Base-by-base conservation (phyloP, 1,140 invertebrate genomes). In the Drosophila sulfurigaster region DNA sequence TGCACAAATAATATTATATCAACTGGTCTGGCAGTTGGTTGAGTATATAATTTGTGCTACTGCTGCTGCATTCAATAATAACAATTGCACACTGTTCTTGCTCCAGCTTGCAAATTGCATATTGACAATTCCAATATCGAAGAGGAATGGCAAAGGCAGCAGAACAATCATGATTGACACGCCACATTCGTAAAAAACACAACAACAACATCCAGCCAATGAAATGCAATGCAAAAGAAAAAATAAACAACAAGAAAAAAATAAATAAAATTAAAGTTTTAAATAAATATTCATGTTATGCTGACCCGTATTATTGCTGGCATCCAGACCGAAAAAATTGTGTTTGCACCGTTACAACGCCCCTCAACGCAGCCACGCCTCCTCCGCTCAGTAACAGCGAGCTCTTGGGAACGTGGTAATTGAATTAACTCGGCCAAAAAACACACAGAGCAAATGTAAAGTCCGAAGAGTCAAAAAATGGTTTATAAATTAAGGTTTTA, bases 201-300 rank as follows among this genome's bases (percentile, higher is more conserved):
- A 15, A 56, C 51, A 56, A 56, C 13, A 15, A 46, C 30, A 32
- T 56, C n/a, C 30, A 8, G 15, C 15, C 13, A 35, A 35, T 56
- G 4, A n/a, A 43, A 43, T 7, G 5, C 41, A 25, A 25, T 25
- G 35, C n/a, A 13, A 52, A 52, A 54, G 2, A 64, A 15, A 30
- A 46, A 5, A n/a, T 11, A 1, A 4, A 52, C 46, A 51, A 6
- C 6, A n/a, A 43, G 45, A 32, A 65, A 74, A 48, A 78, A 64
- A 59, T 20, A 35, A 56, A 56, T 20, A 16, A 60, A 49, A 63
- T 51, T n/a, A 66, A 79, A 86, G 68, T 78, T 75, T 71, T 73
- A 70, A 76, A 87, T 82, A 86, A 82, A 86, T 87, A 87, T 82
- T 76, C 75, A 86, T 81, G 63, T 20, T 63, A 13, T 63, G 65